Evolutionary conservation across 2,113 vertebrate genomes (phyloP).

Genomic region (Columba janthina): DNA sequence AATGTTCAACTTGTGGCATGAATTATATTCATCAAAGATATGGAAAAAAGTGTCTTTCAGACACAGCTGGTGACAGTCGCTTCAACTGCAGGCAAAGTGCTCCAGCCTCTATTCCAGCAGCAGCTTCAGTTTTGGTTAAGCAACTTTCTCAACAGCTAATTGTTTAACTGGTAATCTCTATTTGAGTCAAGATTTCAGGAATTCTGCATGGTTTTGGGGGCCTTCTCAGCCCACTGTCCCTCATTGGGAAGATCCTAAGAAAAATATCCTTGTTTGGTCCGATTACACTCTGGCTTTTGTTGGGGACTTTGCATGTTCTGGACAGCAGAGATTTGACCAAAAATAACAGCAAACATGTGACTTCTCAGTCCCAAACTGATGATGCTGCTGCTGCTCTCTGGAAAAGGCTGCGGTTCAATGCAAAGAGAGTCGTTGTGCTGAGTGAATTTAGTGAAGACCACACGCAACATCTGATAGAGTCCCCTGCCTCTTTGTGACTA

Average conservation of each 20-base stretch:
- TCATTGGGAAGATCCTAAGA: not conserved
- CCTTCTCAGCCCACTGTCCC: not conserved
- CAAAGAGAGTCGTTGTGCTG: not conserved
- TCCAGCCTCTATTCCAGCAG: not conserved
- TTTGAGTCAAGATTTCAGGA: not conserved
- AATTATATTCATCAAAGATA: not conserved
- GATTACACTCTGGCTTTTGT: not conserved
- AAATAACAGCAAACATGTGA: constrained; percentile 43
- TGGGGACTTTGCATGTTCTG: not conserved
- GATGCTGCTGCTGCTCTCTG: constrained; percentile 38
- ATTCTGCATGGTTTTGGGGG: not conserved
- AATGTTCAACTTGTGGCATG: not conserved
- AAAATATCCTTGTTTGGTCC: not conserved
- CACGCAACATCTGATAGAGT: not conserved
- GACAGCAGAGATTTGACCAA: not conserved
- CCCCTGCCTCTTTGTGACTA: not conserved
- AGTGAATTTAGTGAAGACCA: not conserved
- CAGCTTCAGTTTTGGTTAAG: not conserved
- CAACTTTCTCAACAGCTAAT: not conserved
- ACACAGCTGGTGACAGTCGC: not conserved
- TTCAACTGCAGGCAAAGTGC: not conserved
- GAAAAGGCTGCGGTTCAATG: constrained; percentile 27
- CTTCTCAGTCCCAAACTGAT: constrained; percentile 16
- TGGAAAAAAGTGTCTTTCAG: not conserved
- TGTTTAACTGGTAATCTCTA: not conserved